Evolutionary conservation across 2,888 invertebrate genomes (phyloP).

Genomic region (Idaea straminata): DNA sequence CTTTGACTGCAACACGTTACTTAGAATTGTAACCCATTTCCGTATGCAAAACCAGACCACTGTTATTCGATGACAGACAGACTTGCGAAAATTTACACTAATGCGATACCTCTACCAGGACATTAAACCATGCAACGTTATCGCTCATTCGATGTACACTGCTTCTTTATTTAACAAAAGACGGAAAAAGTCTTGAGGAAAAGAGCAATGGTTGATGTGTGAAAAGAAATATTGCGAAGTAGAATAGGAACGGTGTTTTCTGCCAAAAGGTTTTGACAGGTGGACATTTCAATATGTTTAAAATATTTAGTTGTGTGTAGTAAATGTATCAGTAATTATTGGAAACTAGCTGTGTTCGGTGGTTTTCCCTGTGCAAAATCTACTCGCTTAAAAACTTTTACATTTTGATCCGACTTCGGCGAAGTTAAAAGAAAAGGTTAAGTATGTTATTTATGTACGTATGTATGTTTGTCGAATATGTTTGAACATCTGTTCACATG

Average conservation of each 20-base stretch:
- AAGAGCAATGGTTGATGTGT: background rate
- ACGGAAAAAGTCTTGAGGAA: background rate
- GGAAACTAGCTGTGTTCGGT: background rate
- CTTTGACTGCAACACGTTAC: background rate
- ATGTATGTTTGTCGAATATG: no score
- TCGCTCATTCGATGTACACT: background rate
- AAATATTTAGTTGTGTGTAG: background rate
- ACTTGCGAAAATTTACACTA: slow-evolving; percentile 4
- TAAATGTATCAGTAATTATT: slow-evolving; percentile 4
- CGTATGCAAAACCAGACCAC: slow-evolving; percentile 20
- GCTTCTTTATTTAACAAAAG: background rate
- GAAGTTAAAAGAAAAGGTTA: no score
- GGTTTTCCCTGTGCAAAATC: background rate
- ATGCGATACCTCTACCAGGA: background rate
- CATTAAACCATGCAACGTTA: background rate
- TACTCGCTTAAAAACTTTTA: no score
- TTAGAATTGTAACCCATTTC: slow-evolving; percentile 18
- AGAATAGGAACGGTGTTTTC: slow-evolving; percentile 5
- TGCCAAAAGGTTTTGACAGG: slow-evolving; percentile 28
- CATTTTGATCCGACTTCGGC: no score
- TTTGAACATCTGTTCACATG: no score
- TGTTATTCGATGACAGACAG: slow-evolving; percentile 18
- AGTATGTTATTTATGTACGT: no score
- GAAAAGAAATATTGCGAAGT: background rate
- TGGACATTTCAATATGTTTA: slow-evolving; percentile 12